phyloP scores from a whole-genome alignment of 1,140 invertebrate species.

The Ceratosolen solmsi region DNA sequence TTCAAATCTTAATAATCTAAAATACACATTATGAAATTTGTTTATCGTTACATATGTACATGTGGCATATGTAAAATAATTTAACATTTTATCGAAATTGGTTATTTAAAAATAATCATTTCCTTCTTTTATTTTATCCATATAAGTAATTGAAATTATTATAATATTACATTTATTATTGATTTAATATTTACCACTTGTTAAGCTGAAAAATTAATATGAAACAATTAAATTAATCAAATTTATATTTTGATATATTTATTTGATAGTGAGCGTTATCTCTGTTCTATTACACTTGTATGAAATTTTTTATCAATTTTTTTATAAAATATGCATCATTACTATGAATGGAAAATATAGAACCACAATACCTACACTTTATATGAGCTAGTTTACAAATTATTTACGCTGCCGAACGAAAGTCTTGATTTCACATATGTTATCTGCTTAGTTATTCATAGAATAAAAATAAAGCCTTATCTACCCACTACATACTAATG shows the following conservation, averaged over 20 bases:
- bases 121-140: neutral
- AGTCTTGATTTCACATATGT: neutral
- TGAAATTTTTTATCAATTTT: neutral
- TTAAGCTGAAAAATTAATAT: neutral
- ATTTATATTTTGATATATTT: neutral
- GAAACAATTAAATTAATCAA: slow-evolving; percentile 5
- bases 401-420: neutral
- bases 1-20: slow-evolving; percentile 60
- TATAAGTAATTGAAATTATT: slow-evolving; percentile 24
- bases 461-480: slow-evolving; percentile 2
- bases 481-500: neutral
- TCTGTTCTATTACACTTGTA: neutral
- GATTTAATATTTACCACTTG: neutral
- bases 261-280: neutral
- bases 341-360: neutral
- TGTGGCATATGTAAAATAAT: neutral
- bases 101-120: neutral
- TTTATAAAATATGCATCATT: neutral
- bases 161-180: neutral
- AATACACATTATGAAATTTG: slow-evolving; percentile 22
- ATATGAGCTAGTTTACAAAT: neutral
- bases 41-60: too few relatives aligned
- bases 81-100: slow-evolving; percentile 3
- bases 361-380: neutral
- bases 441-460: neutral